Evolutionary conservation across 1,140 invertebrate species (phyloP).

Genomic region (Atta cephalotes): DNA sequence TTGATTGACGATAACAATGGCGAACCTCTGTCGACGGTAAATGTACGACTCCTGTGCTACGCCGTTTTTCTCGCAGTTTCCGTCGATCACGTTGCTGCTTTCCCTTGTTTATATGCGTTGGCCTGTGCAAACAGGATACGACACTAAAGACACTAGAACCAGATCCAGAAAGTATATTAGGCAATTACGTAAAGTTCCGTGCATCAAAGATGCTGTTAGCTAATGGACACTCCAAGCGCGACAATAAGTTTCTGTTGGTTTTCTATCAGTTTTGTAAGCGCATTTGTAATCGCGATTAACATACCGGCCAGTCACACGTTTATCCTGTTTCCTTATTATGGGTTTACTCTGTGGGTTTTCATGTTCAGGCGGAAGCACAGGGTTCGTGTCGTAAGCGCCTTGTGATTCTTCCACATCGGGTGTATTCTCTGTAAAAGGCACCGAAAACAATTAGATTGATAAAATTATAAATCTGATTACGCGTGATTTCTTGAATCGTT

Average conservation of each 20-base stretch:
- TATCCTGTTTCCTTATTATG: slow-evolving; percentile 80
- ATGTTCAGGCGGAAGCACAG: slow-evolving; percentile 75
- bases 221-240: slow-evolving; percentile 49
- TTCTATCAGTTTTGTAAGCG: background rate
- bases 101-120: slow-evolving; percentile 88
- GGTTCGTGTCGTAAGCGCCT: slow-evolving; percentile 77
- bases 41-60: slow-evolving; percentile 89
- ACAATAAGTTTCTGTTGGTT: slow-evolving; percentile 8
- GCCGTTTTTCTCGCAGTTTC: slow-evolving; percentile 89
- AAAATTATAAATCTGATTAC: background rate
- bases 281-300: slow-evolving; percentile 27
- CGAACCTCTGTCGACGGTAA: slow-evolving; percentile 89
- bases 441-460: slow-evolving; percentile 1
- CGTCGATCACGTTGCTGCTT: slow-evolving; percentile 88
- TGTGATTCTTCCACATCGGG: slow-evolving; percentile 78
- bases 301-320: slow-evolving; percentile 78
- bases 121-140: slow-evolving; percentile 81
- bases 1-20: slow-evolving; percentile 57
- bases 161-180: slow-evolving; percentile 73
- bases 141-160: slow-evolving; percentile 77
- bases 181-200: slow-evolving; percentile 65
- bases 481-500: background rate
- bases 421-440: slow-evolving; percentile 74
- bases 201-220: slow-evolving; percentile 48
- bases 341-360: slow-evolving; percentile 78